phyloP scores from a whole-genome alignment of 2,113 vertebrate genomes.

The Alaudala cheleensis region DNA sequence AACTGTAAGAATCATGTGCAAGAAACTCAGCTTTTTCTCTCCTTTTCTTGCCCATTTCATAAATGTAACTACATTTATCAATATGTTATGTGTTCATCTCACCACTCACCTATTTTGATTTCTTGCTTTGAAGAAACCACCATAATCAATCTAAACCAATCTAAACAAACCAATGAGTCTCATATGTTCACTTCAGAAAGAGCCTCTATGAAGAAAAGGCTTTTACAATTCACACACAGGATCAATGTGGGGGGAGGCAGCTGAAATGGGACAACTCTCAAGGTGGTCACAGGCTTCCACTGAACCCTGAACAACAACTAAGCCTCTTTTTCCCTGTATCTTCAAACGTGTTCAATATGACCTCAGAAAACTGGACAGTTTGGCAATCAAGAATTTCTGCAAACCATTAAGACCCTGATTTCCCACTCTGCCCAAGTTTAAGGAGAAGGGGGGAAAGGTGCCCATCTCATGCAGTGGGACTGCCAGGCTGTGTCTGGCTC shows the following conservation, averaged over 20 bases:
- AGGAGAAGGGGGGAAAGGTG: not conserved
- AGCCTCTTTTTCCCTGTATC: not conserved
- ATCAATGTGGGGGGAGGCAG: not conserved
- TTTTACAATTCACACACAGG: not conserved
- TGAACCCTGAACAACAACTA: not conserved
- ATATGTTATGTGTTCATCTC: constrained; percentile 25
- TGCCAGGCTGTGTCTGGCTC: accelerated
- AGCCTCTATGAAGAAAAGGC: not conserved
- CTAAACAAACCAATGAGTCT: not conserved
- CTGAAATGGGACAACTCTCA: not conserved
- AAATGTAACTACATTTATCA: constrained; percentile 55
- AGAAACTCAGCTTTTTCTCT: constrained; percentile 39
- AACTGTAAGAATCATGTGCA: constrained; percentile 56
- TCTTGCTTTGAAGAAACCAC: not conserved
- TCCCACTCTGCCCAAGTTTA: not conserved
- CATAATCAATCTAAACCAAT: constrained; percentile 27
- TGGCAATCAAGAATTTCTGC: not conserved
- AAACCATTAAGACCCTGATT: not conserved
- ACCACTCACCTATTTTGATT: constrained; percentile 10
- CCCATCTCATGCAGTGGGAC: not conserved
- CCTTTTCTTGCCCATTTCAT: constrained; percentile 33
- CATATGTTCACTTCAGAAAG: not conserved
- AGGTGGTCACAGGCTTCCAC: not conserved
- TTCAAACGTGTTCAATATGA: not conserved
- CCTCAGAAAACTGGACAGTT: not conserved